A percentile compares a stretch with the other conserved stretches of the same genome.
These are phyloP conservation scores for Rhinogobius similis DNA, from an alignment of 2,113 vertebrate species.

Conservation along the genomic window DNA sequence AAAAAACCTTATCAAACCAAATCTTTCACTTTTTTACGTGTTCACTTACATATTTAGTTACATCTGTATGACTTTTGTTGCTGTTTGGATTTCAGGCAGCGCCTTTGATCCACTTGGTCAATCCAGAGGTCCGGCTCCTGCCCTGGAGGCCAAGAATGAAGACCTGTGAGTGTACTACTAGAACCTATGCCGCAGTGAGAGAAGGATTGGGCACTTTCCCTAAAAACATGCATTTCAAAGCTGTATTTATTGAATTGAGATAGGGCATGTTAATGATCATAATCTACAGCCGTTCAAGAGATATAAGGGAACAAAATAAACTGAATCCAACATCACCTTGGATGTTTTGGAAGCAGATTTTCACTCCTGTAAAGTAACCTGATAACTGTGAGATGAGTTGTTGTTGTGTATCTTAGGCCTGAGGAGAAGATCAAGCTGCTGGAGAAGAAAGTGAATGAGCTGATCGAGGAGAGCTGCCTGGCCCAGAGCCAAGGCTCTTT, in stretches of 20 bases:
- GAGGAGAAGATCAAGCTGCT: conserved; percentile 94
- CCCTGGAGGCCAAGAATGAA: conserved; percentile 88
- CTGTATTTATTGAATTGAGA: too few relatives aligned
- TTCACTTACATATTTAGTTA: too few relatives aligned
- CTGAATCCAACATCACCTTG: too few relatives aligned
- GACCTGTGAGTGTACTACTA: conserved; percentile 84
- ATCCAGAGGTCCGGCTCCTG: conserved; percentile 86
- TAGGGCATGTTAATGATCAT: too few relatives aligned
- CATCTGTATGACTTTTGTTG: too few relatives aligned
- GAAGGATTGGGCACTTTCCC: too few relatives aligned
- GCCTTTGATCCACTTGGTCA: conserved; percentile 91
- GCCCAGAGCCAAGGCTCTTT: conserved; percentile 86
- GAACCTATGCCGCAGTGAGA: neutral
- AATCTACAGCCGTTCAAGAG: too few relatives aligned
- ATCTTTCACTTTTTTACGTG: neutral
- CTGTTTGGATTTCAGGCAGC: conserved; percentile 76
- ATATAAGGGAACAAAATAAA: too few relatives aligned
- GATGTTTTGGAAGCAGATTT: too few relatives aligned
- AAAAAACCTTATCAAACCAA: too few relatives aligned
- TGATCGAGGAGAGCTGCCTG: conserved; percentile 95
- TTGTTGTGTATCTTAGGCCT: conserved; percentile 70
- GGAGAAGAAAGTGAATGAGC: conserved; percentile 94
- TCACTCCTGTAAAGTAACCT: neutral
- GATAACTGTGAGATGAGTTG: neutral
- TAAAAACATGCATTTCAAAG: too few relatives aligned